Evolutionary conservation across 2,113 vertebrate genomes (phyloP), one percentile per base, ranked within the genome.

Genomic region (Pelodiscus sinensis): DNA sequence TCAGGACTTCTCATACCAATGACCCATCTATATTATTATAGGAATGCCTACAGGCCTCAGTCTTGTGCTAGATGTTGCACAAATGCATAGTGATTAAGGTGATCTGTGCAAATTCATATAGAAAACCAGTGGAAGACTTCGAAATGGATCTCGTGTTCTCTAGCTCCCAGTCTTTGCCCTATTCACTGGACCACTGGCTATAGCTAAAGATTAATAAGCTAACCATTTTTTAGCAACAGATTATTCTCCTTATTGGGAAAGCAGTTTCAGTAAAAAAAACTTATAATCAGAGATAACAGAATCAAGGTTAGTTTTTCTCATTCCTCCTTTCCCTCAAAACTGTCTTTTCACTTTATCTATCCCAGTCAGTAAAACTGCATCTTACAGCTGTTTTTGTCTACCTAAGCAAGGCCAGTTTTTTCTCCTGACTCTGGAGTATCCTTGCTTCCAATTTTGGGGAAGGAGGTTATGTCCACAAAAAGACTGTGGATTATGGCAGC

Each of bases 161-260:
- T 2, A 2, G 11, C 31, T 35, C n/a, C 27, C 68, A 35, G n/a
- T 71, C 25, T 82, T 0, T 8, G 9, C 79, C 29, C n/a, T 71
- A 11, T 38, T 15, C 65, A 78, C 22, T 12, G n/a, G 51, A 50
- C 58, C 7, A 1, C 0, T 1, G 16, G 0, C 86, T 68, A 56
- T 57, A 52, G 7, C 9, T 1, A 87, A 95, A 68, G 1, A 7
- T 0, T 44, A 44, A 44, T 44, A 44, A 44, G 44, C 44, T 44
- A 44, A 44, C 44, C 5, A 44, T 44, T 44, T 44, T 6, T 44
- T 44, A 44, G 44, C 44, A 44, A 44, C 57, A 58, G 24, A 58
- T 25, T 58, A 24, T 58, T 58, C 57, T 58, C 57, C 24, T 58
- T 22, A 9, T 44, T 44, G 44, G 44, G 1, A 44, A 44, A 44